Conservation (phyloP, 2,113 vertebrate genomes). For the Indri indri region DNA sequence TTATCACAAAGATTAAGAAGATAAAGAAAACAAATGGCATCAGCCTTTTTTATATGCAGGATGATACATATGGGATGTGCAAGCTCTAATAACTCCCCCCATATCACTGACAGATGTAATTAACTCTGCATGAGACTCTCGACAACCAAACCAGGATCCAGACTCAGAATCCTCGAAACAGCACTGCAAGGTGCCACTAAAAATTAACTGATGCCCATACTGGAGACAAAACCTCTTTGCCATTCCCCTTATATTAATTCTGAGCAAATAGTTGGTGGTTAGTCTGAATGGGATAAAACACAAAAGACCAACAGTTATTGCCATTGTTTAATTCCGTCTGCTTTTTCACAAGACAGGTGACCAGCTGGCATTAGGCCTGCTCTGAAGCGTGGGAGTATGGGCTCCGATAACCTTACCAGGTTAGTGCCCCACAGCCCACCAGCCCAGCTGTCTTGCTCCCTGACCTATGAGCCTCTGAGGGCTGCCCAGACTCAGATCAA, state of each 20-base stretch:
- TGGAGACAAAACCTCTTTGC: background rate
- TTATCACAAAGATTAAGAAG: background rate
- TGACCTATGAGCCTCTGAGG: background rate
- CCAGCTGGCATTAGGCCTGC: background rate
- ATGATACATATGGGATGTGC: background rate
- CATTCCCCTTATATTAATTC: background rate
- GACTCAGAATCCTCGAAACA: background rate
- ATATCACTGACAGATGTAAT: background rate
- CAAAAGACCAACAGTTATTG: background rate
- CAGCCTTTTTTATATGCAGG: background rate
- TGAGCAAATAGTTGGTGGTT: background rate
- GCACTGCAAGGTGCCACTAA: background rate
- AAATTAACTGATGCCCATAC: background rate
- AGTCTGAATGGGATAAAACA: background rate
- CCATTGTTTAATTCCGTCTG: background rate
- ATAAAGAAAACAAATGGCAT: background rate
- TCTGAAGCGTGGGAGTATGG: background rate
- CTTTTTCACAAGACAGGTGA: background rate
- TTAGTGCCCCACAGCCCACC: background rate
- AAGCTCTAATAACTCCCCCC: background rate
- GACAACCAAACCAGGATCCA: background rate
- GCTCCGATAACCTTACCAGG: background rate
- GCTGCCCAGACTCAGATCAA: background rate
- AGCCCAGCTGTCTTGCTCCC: no score
- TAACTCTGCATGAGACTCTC: background rate